Evolutionary conservation across 2,797 vertebrate genomes (phyloP), one percentile per base, ranked within the genome.

Genomic region (Dicrostonyx torquatus): DNA sequence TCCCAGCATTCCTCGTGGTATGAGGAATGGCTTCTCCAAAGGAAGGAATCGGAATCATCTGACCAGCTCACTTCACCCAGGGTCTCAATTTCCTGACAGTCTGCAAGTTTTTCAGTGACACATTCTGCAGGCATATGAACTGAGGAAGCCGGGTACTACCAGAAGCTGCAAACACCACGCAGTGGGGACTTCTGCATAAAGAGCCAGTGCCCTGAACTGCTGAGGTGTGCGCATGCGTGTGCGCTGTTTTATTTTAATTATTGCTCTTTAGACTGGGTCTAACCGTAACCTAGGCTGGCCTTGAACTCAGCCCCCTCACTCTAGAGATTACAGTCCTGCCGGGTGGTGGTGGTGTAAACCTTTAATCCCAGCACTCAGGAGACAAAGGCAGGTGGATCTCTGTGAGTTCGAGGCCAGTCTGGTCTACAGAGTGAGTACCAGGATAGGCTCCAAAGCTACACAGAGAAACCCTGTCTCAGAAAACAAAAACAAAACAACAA

Each of bases 11-110:
- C 95, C 89, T 87, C 50, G 12, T 34, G 26, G 78, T 37, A n/a
- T 92, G 90, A 94, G 72, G 75, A 89, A 91, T n/a, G 43, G 73
- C 80, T 91, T 79, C 89, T 93, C 84, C 85, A 26, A 20, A 64
- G 94, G 62, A 96, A 96, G 87, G 93, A 94, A 90, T 37, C 64
- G 68, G 91, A 96, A 79, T 93, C 72, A 85, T 55, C 34, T 87
- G 91, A 72, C 91, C 58, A 58, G 78, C 58, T 72, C 58, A 70
- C 72, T 85, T 91, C 55, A 78, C 89, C 87, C 83, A 29, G 5
- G 31, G 89, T 48, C 68, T 86, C 77, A 24, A 10, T 85, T 93
- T 96, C 75, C 94, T 87, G 96, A 92, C 62, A 76, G 80, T 90
- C 94, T 91, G 89, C 76, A 66, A 84, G 91, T 53, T 90, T 91